Evolutionary conservation across 2,888 invertebrate genomes (phyloP).

Genomic region (Incurvaria masculella): DNA sequence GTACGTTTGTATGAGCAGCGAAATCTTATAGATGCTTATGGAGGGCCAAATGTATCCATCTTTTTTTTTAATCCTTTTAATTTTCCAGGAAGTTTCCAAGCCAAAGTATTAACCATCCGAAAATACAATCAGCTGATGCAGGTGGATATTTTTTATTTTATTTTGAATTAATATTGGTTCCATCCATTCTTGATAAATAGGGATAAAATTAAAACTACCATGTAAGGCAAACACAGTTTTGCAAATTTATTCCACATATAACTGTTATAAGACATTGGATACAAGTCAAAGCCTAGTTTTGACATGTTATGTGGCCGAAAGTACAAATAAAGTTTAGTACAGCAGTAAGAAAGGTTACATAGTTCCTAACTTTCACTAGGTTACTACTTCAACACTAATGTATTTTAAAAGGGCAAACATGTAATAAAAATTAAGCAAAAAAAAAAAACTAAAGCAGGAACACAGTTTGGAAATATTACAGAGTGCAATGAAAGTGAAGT

Average conservation of each 20-base stretch:
- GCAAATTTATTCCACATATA: constrained; percentile 56
- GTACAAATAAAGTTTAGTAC: constrained; percentile 49
- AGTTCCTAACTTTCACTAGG: constrained; percentile 53
- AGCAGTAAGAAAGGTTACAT: constrained; percentile 51
- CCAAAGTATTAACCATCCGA: no score
- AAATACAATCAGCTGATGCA: no score
- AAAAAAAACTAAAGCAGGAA: constrained; percentile 52
- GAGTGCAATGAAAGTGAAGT: constrained; percentile 33
- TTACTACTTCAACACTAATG: constrained; percentile 53
- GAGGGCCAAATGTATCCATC: no score
- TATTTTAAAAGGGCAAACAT: constrained; percentile 46
- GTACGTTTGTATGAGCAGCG: no score
- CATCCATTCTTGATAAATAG: no score
- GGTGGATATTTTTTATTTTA: no score
- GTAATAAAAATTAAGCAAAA: constrained; percentile 53
- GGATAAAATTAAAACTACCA: constrained; percentile 19
- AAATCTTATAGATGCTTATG: no score
- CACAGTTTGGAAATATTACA: constrained; percentile 54
- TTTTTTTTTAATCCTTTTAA: no score
- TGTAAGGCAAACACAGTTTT: constrained; percentile 59
- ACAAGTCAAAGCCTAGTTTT: constrained; percentile 52
- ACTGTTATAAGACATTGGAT: constrained; percentile 53
- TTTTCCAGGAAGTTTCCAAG: no score
- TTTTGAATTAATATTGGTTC: no score
- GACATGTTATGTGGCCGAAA: constrained; percentile 49